Conservation (phyloP, 1,140 invertebrate genomes). For the Ceratitis capitata region DNA sequence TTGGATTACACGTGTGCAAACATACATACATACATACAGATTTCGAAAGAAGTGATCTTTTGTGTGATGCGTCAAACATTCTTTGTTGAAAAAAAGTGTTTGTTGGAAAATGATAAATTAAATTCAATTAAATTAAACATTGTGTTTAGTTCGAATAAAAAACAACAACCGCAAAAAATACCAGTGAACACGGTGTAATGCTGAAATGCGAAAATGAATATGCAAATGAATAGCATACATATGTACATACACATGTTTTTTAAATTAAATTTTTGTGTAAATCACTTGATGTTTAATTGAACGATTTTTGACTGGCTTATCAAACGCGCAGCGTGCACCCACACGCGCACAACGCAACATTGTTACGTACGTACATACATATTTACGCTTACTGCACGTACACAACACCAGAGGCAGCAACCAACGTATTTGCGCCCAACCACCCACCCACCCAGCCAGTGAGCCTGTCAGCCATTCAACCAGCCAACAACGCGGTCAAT, state of each 20-base stretch:
- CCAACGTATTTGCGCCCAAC: not conserved
- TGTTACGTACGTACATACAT: not conserved
- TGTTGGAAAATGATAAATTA: not conserved
- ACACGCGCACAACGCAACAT: not conserved
- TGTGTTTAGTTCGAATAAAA: no score
- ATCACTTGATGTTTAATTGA: conserved; percentile 12
- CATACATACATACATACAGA: not conserved
- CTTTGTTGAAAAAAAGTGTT: not conserved
- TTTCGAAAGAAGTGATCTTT: not conserved
- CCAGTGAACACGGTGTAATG: no score
- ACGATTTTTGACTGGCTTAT: not conserved
- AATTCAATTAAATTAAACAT: no score
- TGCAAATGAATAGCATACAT: not conserved
- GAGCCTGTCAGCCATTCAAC: not conserved
- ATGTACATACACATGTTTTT: not conserved
- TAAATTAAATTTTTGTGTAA: not conserved
- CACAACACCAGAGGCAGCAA: not conserved
- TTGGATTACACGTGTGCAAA: not conserved
- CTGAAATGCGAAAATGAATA: not conserved
- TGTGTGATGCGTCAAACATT: not conserved
- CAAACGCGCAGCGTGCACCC: not conserved
- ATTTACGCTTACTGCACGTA: not conserved
- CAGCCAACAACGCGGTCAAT: not conserved
- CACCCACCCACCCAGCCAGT: conserved; percentile 15
- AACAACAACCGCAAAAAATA: no score